These are phyloP conservation scores for Diplodus sargus DNA, from an alignment of 2,797 vertebrate species.

Conservation along the genomic window DNA sequence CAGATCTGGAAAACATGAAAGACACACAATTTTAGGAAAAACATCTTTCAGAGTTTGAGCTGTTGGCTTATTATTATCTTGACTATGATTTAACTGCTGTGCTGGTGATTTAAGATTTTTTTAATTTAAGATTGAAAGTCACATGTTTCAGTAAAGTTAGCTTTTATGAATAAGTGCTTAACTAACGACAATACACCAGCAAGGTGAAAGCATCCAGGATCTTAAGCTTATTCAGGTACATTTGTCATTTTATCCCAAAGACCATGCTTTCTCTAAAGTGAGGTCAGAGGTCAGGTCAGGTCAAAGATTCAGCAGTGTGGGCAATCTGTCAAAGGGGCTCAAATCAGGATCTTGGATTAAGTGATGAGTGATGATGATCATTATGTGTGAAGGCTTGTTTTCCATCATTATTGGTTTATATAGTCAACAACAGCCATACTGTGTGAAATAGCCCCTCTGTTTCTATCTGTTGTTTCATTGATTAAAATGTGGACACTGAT, in stretches of 20 bases:
- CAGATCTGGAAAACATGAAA: slow-evolving; percentile 14
- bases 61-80: background rate
- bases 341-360: background rate
- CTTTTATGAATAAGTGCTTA: background rate
- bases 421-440: background rate
- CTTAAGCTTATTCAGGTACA: background rate
- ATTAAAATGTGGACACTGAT: background rate
- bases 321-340: background rate
- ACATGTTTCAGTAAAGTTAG: background rate
- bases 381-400: too few species aligned
- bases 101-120: background rate
- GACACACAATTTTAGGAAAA: background rate
- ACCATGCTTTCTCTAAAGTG: background rate
- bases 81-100: background rate
- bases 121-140: background rate
- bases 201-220: background rate
- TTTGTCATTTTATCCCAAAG: background rate
- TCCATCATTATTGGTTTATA: background rate
- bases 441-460: background rate
- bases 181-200: background rate
- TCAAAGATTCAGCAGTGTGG: background rate
- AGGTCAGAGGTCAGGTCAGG: background rate
- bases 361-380: background rate
- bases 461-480: background rate
- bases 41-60: background rate